Evolutionary conservation across 2,888 invertebrate genomes (phyloP), one percentile per base, ranked within the genome.

Genomic region (Scaeva pyrastri): DNA sequence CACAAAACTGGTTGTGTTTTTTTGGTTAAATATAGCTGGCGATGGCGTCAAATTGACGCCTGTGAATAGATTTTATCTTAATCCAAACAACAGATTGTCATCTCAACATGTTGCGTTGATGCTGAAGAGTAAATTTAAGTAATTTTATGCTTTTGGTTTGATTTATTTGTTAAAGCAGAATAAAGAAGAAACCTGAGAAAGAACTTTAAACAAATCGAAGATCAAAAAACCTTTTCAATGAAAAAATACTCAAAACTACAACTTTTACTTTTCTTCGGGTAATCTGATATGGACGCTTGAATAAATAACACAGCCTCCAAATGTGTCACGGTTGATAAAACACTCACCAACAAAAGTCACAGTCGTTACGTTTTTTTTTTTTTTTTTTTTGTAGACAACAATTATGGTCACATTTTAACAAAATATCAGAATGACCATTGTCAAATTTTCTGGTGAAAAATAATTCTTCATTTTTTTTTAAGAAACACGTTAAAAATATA

Each of bases 191-290:
- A 71, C 23, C 3, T 36, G 52, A 58, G 23, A 26, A 56, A 36
- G 31, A 78, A 26, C 68, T 14, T 21, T 48, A 73, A 19, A 19
- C 11, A 26, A 26, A 64, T 56, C 31, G 58, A 60, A 76, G 62
- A 64, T 55, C 62, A 64, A 64, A 31, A 74, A 74, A 55, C 43
- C 26, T 64, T 43, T 64, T 16, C 45, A 60, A 23, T 52, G 7
- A 55, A 31, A 58, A 50, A 41, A 52, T 19, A 72, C 21, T n/a
- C 36, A 50, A 36, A 66, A 55, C 31, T 19, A 80, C 66, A 70
- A 73, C 85, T 85, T 80, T 85, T 85, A 80, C 85, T 85, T 85
- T 85, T 73, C 68, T 77, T 64, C 60, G 64, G 43, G 80, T 76
- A 75, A 79, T 16, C 58, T 26, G 45, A 79, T 75, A 66, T 76